Base-by-base conservation (phyloP, 2,797 vertebrate genomes). In the Falco berigora region DNA sequence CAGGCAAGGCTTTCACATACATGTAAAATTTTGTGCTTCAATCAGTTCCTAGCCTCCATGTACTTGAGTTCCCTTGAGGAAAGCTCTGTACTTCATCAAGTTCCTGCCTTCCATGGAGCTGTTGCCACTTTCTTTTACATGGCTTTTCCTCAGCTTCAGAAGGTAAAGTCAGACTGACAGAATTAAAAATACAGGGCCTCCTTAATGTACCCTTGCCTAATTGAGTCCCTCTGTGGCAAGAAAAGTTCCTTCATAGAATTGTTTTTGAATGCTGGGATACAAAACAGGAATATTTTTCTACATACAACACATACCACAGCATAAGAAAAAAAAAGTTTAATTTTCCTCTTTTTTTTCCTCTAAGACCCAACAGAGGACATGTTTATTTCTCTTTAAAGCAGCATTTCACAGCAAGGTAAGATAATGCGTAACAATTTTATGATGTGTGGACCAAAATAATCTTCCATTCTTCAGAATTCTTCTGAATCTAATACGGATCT, bases 81-180 rank as follows among this genome's bases (percentile, higher is more conserved):
- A 92, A 91, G 74, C 63, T 87, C 89, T 94, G 90, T 24, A 63
- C 36, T 94, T 92, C 75, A 80, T 95, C 89, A 95, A 59, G 67
- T 52, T 86, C 40, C 75, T 61, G 74, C 63, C 75, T 87, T 87
- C 55, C 59, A 67, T 2, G 13, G n/a, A 94, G 44, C 61, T 63
- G 63, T 42, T 89, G 68, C 61, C 93, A 90, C 78, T 82, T 87
- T 36, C 55, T 89, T 76, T 88, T 68, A 85, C 64, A 34, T 63
- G 42, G 56, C 24, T 94, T 85, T 90, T 87, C 63, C 87, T 76
- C 46, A 74, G 22, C 67, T 73, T 82, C 75, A 80, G 24, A 87
- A 88, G 58, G n/a, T 12, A 20, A 96, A 94, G 58, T 94, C 55
- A 92, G 73, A 84, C 42, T 84, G 90, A 86, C 83, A 90, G 79